Conservation (phyloP, 2,888 invertebrate genomes). For the Panorpa germanica region DNA sequence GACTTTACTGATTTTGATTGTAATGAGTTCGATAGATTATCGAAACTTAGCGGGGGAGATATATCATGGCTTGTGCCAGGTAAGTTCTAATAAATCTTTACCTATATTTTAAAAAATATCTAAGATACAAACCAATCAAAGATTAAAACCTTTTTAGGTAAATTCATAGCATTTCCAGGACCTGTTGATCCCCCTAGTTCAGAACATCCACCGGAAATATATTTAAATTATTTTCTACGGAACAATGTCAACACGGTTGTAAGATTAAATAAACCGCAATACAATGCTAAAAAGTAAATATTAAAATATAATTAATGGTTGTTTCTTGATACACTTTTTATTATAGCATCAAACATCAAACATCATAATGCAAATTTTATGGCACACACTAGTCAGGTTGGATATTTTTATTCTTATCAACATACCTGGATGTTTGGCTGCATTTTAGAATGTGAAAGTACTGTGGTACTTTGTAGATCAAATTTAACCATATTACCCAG, state of each 20-base stretch:
- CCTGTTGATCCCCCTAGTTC: constrained; percentile 40
- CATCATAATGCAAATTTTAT: no score
- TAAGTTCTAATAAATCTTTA: constrained; percentile 54
- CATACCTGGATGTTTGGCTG: no score
- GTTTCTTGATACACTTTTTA: no score
- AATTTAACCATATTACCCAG: no score
- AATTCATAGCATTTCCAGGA: constrained; percentile 74
- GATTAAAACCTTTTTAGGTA: constrained; percentile 44
- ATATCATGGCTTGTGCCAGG: constrained; percentile 79
- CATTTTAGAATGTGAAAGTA: no score
- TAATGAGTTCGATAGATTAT: constrained; percentile 64
- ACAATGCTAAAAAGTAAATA: constrained; percentile 48
- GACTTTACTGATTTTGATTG: constrained; percentile 68
- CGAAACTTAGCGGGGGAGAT: constrained; percentile 71
- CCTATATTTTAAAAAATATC: constrained; percentile 15
- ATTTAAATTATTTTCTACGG: constrained; percentile 65
- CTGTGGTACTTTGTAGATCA: no score
- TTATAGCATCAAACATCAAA: no score
- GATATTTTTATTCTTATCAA: no score
- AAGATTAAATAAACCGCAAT: constrained; percentile 66
- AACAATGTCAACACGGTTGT: constrained; percentile 68
- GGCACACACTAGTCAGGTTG: no score
- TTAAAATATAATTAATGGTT: background rate
- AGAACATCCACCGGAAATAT: constrained; percentile 58
- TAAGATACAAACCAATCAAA: background rate